Percentiles rank a stretch among this genome's conserved stretches.
phyloP scores from a whole-genome alignment of 2,797 vertebrate species.

The Cygnus olor region DNA sequence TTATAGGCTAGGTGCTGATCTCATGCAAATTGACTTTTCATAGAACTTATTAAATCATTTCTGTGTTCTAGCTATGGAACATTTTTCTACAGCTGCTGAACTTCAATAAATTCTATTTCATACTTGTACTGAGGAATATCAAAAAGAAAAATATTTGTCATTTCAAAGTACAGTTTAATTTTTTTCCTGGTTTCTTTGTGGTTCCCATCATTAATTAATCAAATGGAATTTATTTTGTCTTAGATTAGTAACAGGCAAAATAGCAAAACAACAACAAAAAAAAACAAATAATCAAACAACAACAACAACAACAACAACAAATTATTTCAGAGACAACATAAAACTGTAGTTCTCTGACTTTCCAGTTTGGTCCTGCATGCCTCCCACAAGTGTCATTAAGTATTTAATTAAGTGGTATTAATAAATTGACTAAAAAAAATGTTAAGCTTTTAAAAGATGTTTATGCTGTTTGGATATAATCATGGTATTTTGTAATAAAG shows the following conservation, averaged over 20 bases:
- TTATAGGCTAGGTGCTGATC: slow-evolving; percentile 90
- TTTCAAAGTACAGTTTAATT: slow-evolving; percentile 60
- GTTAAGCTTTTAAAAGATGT: background rate
- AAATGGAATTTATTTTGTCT: slow-evolving; percentile 14
- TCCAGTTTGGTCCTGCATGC: background rate
- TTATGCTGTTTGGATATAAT: background rate
- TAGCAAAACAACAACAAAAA: no score
- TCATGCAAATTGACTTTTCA: slow-evolving; percentile 86
- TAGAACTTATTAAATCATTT: slow-evolving; percentile 83
- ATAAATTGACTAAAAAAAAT: background rate
- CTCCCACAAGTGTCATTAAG: background rate
- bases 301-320: no score
- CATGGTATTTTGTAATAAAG: background rate
- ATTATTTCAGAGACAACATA: background rate
- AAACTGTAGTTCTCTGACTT: background rate
- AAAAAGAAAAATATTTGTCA: slow-evolving; percentile 67
- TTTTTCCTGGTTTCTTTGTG: slow-evolving; percentile 35
- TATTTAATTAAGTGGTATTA: background rate
- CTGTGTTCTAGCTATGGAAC: slow-evolving; percentile 73
- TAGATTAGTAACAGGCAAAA: background rate
- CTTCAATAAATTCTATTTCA: slow-evolving; percentile 73
- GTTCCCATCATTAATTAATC: slow-evolving; percentile 55
- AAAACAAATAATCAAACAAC: no score
- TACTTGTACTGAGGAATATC: slow-evolving; percentile 42
- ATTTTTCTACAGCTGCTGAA: slow-evolving; percentile 71